Conservation (phyloP, 2,888 invertebrate genomes). For the Andrena praecox region DNA sequence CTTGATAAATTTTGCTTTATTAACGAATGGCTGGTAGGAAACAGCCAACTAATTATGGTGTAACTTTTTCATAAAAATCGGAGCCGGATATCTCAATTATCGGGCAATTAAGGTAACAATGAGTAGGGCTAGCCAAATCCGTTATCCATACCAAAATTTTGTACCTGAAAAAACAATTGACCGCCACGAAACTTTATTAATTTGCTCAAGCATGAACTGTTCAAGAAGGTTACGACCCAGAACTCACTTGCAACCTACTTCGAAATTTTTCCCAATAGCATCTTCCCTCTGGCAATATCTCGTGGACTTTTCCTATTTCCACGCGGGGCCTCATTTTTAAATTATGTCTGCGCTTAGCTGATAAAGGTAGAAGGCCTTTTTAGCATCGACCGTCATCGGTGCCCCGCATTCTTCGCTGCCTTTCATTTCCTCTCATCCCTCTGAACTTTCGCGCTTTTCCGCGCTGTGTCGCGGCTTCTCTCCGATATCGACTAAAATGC, state of each 20-base stretch:
- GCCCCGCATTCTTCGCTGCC: slow-evolving; percentile 50
- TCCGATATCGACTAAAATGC: slow-evolving; percentile 42
- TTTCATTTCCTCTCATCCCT: slow-evolving; percentile 43
- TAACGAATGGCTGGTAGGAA: slow-evolving; percentile 30
- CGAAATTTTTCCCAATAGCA: slow-evolving; percentile 44
- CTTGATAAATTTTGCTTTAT: slow-evolving; percentile 32
- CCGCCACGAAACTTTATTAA: slow-evolving; percentile 7
- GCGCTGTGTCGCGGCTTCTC: slow-evolving; percentile 21
- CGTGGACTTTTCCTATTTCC: slow-evolving; percentile 27
- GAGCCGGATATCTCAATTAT: slow-evolving; percentile 3
- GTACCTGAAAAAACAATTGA: not conserved
- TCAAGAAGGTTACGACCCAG: not conserved
- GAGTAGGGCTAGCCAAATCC: not conserved
- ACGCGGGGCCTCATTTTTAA: slow-evolving; percentile 53
- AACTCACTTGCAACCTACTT: slow-evolving; percentile 42
- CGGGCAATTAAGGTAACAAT: not conserved
- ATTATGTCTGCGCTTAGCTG: slow-evolving; percentile 64
- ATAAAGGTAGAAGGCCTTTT: slow-evolving; percentile 66
- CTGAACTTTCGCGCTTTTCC: slow-evolving; percentile 33
- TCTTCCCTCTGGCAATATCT: slow-evolving; percentile 49
- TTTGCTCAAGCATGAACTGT: slow-evolving; percentile 2
- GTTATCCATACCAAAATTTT: too few relatives aligned
- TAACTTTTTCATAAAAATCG: slow-evolving; percentile 25
- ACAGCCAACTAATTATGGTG: too few relatives aligned
- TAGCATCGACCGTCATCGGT: slow-evolving; percentile 61